These are phyloP conservation scores for Turritopsis dohrnii DNA, from an alignment of 30 jellyfish, hydroid and myxozoan genomes.

Conservation along the genomic window DNA sequence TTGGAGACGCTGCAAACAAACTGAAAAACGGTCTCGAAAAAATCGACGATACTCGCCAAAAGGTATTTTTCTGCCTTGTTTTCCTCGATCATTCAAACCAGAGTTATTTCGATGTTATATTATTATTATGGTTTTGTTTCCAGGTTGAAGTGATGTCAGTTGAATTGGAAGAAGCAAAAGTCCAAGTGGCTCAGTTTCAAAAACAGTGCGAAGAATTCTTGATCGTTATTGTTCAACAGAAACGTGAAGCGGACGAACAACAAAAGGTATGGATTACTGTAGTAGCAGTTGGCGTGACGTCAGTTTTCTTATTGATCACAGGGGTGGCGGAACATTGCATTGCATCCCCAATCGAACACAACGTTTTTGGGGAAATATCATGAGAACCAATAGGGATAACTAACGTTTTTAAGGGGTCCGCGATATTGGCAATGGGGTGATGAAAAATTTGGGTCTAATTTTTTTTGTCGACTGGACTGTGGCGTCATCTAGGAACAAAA, in stretches of 20 bases:
- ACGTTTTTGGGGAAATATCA: too few relatives aligned
- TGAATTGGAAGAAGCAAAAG: constrained; percentile 93
- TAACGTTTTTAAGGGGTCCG: too few relatives aligned
- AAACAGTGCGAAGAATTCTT: constrained; percentile 93
- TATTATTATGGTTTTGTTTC: background rate
- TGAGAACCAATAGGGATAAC: too few relatives aligned
- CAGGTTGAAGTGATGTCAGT: constrained; percentile 98
- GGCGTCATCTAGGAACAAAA: too few relatives aligned
- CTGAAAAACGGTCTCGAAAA: constrained; percentile 80
- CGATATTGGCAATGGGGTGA: too few relatives aligned
- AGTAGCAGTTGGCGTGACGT: too few relatives aligned
- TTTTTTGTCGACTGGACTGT: too few relatives aligned
- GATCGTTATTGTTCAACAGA: constrained; percentile 91
- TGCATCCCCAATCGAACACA: too few relatives aligned
- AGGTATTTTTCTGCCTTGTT: constrained; percentile 33
- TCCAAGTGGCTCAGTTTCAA: constrained; percentile 92
- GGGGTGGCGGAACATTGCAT: too few relatives aligned
- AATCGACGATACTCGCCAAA: constrained; percentile 86
- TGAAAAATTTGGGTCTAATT: too few relatives aligned
- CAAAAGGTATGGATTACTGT: constrained; percentile 88
- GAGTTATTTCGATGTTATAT: background rate
- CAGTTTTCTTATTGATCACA: too few relatives aligned
- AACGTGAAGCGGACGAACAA: constrained; percentile 93
- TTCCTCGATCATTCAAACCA: too few relatives aligned
- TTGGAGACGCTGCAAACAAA: constrained; percentile 95